Conservation (phyloP, 2,113 vertebrate species). For the Panurus biarmicus region DNA sequence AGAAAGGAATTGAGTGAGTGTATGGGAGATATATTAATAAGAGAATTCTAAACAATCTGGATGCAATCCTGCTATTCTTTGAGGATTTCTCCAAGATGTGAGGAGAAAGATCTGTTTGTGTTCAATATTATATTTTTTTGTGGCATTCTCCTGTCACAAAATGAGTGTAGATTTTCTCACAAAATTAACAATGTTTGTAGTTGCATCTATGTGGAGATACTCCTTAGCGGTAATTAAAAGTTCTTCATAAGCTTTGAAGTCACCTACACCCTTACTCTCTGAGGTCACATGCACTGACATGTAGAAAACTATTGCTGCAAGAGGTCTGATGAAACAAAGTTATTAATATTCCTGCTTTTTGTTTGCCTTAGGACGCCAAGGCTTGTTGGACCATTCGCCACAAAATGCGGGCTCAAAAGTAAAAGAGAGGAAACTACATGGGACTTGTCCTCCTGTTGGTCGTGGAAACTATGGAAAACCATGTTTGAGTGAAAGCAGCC, state of each 20-base stretch:
- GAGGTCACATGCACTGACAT: background rate
- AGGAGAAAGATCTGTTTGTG: background rate
- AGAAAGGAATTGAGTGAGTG: background rate
- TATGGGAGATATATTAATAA: background rate
- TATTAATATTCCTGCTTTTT: background rate
- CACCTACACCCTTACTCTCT: background rate
- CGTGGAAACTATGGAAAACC: conserved; percentile 58
- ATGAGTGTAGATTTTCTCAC: background rate
- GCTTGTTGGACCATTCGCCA: conserved; percentile 43
- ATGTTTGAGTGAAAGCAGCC: background rate
- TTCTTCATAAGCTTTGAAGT: background rate
- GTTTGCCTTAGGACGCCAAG: conserved; percentile 49
- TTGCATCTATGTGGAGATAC: background rate
- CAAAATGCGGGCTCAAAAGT: conserved; percentile 56
- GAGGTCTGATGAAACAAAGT: background rate
- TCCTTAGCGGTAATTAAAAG: background rate
- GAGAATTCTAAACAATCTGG: background rate
- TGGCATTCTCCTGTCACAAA: background rate
- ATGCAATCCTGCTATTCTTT: background rate
- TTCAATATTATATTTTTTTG: background rate
- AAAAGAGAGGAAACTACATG: conserved; percentile 64
- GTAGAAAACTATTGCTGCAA: background rate
- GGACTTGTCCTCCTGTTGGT: conserved; percentile 54
- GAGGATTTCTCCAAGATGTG: background rate
- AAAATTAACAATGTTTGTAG: background rate